phyloP scores from a whole-genome alignment of 37 sponge, comb jelly and placozoan species.

The Axinella damicornis region DNA sequence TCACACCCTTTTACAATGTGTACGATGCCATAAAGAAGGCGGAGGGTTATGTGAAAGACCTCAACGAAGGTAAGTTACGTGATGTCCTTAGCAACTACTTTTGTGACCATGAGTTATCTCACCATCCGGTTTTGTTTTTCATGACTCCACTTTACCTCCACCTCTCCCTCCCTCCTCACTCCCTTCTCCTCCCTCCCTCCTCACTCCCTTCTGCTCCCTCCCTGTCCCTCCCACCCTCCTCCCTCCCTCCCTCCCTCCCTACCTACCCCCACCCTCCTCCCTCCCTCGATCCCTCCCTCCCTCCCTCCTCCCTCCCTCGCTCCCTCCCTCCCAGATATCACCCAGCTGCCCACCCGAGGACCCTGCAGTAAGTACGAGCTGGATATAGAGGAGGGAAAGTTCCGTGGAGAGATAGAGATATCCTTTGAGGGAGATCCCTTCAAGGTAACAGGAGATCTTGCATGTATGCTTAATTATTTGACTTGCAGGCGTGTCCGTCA shows the following conservation, averaged over 20 bases:
- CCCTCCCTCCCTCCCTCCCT: no score
- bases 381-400: slow-evolving; percentile 45
- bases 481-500: neutral
- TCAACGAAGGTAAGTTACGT: slow-evolving; percentile 40
- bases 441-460: slow-evolving; percentile 49
- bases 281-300: no score
- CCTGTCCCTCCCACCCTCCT: neutral
- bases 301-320: neutral
- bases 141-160: no score
- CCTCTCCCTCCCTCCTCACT: no score
- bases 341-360: slow-evolving; percentile 57
- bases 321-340: slow-evolving; percentile 24
- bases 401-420: slow-evolving; percentile 37
- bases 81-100: no score
- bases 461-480: no score
- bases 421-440: slow-evolving; percentile 26
- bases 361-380: slow-evolving; percentile 72
- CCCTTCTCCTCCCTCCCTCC: no score
- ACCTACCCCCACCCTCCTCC: no score
- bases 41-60: slow-evolving; percentile 37
- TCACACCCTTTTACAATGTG: slow-evolving; percentile 63
- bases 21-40: slow-evolving; percentile 30
- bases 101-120: no score
- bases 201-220: no score
- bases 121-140: no score